Percentiles rank a stretch among this genome's conserved stretches.
Evolutionary conservation across 2,888 invertebrate genomes (phyloP).

Genomic region (Ophonus ardosiacus): DNA sequence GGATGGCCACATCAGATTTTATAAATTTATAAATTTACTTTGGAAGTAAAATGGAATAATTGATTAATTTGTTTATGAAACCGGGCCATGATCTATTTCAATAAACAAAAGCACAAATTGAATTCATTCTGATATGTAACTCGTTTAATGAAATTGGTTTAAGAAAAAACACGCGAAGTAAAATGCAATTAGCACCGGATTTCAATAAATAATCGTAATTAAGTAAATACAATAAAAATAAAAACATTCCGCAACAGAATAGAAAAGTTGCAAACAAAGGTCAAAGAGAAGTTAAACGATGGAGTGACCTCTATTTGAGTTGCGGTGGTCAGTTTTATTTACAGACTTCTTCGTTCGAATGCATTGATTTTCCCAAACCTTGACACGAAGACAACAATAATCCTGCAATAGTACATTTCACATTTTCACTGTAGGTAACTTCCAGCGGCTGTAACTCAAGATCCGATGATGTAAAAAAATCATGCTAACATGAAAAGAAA

Average conservation of each 20-base stretch:
- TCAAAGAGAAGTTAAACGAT: conserved; percentile 21
- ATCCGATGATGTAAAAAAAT: too few species aligned
- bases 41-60: too few species aligned
- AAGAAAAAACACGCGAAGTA: neutral
- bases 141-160: neutral
- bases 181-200: neutral
- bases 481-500: too few species aligned
- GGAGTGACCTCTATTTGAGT: conserved; percentile 18
- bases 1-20: too few species aligned
- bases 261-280: neutral
- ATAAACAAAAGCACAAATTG: too few species aligned
- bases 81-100: too few species aligned
- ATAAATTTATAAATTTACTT: too few species aligned
- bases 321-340: conserved; percentile 17
- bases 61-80: too few species aligned
- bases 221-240: neutral
- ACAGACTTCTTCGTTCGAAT: neutral
- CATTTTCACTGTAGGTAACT: too few species aligned
- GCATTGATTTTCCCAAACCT: neutral
- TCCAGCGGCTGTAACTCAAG: too few species aligned
- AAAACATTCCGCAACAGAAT: conserved; percentile 1
- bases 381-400: neutral
- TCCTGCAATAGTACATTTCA: neutral
- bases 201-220: neutral
- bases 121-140: too few species aligned